Evolutionary conservation across 1,140 invertebrate species (phyloP).

Genomic region (Trigoniulus corallinus): DNA sequence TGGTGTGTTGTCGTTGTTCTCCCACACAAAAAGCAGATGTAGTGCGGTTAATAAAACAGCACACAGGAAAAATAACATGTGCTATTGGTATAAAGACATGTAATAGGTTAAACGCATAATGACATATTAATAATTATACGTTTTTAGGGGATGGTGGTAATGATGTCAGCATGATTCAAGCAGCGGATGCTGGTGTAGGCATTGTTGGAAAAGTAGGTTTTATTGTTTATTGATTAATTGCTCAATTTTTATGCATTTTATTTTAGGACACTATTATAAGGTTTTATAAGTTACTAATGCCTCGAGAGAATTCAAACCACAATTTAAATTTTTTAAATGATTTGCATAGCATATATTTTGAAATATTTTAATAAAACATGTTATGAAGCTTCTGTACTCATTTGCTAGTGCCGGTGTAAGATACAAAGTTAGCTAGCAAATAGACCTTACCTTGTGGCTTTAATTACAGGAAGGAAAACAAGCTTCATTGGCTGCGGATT

Average conservation of each 20-base stretch:
- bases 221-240: too few species aligned
- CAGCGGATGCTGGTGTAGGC: constrained; percentile 90
- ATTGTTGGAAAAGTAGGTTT: constrained; percentile 49
- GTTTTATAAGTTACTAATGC: too few species aligned
- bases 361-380: too few species aligned
- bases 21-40: constrained; percentile 98
- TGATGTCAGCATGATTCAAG: constrained; percentile 84
- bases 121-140: background rate
- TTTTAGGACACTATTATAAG: too few species aligned
- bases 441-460: background rate
- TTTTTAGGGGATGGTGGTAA: constrained; percentile 60
- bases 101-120: background rate
- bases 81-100: constrained; percentile 15
- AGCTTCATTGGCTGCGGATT: constrained; percentile 96
- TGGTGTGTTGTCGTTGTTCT: constrained; percentile 81
- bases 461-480: constrained; percentile 64
- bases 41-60: constrained; percentile 70
- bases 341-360: too few species aligned
- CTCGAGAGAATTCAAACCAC: too few species aligned
- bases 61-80: constrained; percentile 57
- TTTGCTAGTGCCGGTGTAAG: background rate
- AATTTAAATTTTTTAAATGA: too few species aligned
- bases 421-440: background rate
- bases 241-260: too few species aligned
- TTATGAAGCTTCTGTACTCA: too few species aligned